Conservation (phyloP, 2,797 vertebrate genomes). For the Myotis vivesi region DNA sequence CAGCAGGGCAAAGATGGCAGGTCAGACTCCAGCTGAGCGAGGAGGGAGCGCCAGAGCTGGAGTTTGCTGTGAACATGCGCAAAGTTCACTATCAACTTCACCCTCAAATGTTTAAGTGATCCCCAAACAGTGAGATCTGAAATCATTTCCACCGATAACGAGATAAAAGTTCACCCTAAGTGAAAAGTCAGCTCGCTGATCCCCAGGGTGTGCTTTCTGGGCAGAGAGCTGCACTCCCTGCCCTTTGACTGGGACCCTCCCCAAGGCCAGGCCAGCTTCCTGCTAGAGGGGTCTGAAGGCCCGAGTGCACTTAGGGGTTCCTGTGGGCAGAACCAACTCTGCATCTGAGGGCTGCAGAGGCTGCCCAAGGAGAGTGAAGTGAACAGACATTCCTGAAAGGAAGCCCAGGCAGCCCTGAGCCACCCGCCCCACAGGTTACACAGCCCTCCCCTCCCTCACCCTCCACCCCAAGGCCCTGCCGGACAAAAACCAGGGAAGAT, state of each 20-base stretch:
- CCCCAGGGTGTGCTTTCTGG: neutral
- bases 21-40: neutral
- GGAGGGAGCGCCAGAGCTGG: neutral
- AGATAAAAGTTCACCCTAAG: neutral
- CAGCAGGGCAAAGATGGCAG: neutral
- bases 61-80: neutral
- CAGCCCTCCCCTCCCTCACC: neutral
- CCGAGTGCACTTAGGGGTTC: neutral
- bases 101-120: neutral
- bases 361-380: neutral
- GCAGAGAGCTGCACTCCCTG: neutral
- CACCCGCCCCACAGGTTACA: neutral
- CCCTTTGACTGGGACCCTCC: neutral
- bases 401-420: neutral
- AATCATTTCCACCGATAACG: neutral
- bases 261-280: neutral
- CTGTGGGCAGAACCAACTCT: neutral
- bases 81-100: neutral
- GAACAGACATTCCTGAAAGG: neutral
- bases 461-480: neutral
- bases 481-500: neutral
- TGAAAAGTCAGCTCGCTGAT: neutral
- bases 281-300: too few species aligned
- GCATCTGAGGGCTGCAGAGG: neutral
- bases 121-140: constrained; percentile 34